Evolutionary conservation across 2,113 vertebrate genomes (phyloP), one percentile per base, ranked within the genome.

Genomic region (Apeltes quadracus): DNA sequence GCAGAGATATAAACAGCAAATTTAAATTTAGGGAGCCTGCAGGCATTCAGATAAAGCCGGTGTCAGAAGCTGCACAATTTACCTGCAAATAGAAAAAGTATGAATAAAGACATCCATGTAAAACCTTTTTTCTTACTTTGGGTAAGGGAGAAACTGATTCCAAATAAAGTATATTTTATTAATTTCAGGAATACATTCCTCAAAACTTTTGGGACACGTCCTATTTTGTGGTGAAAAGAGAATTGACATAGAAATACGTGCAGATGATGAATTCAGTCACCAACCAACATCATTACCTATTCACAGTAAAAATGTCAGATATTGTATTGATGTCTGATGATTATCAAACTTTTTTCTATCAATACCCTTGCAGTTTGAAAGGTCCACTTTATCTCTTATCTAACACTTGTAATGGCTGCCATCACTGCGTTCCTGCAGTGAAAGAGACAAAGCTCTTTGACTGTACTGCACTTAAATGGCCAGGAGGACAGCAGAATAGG

Each of bases 21-120:
- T 93, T 91, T 88, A 90, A 92, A 92, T 92, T 84, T 84, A 73
- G 83, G 90, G 67, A 89, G 89, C 87, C 93, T 93, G 92, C 90
- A 89, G 91, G 92, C 88, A 85, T 88, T 86, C 89, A 88, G 90
- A 94, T 93, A 94, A 93, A 92, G 82, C 87, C 38, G 7, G 79
- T 61, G 54, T 87, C 80, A 86, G 89, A 92, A 86, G 87, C 84
- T 66, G 53, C 68, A 84, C 87, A 91, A 90, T 90, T 91, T 89
- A 87, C 87, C 87, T 84, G 75, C 79, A 90, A 92, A 93, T 90
- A 89, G 85, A 84, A 88, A 92, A 91, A 88, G 80, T 89, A 76
- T 56, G 79, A 81, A 86, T 79, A 79, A 79, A 86, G 54, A 88
- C 82, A 85, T 82, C 64, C 76, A 62, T 81, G 85, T 57, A 57